Percentiles rank a stretch among this genome's conserved stretches.
Conservation (phyloP, 1,140 invertebrate genomes). For the Zaprionus capensis region DNA sequence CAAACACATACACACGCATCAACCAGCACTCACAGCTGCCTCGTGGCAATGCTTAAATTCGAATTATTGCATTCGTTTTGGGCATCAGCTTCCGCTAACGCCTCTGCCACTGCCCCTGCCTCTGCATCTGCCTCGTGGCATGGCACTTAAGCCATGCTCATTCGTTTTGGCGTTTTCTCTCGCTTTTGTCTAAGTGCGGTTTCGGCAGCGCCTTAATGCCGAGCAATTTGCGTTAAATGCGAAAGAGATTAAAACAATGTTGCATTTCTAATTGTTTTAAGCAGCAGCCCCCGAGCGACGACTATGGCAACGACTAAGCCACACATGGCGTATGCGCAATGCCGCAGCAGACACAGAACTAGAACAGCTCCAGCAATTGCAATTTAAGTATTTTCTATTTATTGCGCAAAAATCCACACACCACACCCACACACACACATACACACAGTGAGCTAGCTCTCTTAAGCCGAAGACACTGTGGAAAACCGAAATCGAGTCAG, state of each 20-base stretch:
- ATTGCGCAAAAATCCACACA: constrained; percentile 45
- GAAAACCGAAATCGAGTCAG: background rate
- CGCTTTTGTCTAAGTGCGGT: constrained; percentile 55
- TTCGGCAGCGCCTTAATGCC: constrained; percentile 70
- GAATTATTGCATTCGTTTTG: constrained; percentile 69
- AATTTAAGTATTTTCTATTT: constrained; percentile 78
- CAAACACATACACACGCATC: background rate
- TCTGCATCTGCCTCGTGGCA: background rate
- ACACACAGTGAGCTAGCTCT: background rate
- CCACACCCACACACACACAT: background rate
- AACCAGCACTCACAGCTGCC: constrained; percentile 1
- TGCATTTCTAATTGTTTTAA: constrained; percentile 83
- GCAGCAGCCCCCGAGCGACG: constrained; percentile 19
- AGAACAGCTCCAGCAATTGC: constrained; percentile 44
- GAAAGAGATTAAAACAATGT: constrained; percentile 83
- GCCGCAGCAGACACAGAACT: constrained; percentile 2
- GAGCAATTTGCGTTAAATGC: constrained; percentile 81
- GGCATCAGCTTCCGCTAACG: background rate
- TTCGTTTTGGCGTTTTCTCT: constrained; percentile 27
- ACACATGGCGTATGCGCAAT: constrained; percentile 65
- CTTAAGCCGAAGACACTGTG: background rate
- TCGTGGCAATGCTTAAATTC: constrained; percentile 74
- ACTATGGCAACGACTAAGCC: constrained; percentile 17
- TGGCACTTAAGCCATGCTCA: constrained; percentile 40
- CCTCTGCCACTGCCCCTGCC: background rate